phyloP scores from a whole-genome alignment of 2,888 invertebrate species.

The Andrena minutula region DNA sequence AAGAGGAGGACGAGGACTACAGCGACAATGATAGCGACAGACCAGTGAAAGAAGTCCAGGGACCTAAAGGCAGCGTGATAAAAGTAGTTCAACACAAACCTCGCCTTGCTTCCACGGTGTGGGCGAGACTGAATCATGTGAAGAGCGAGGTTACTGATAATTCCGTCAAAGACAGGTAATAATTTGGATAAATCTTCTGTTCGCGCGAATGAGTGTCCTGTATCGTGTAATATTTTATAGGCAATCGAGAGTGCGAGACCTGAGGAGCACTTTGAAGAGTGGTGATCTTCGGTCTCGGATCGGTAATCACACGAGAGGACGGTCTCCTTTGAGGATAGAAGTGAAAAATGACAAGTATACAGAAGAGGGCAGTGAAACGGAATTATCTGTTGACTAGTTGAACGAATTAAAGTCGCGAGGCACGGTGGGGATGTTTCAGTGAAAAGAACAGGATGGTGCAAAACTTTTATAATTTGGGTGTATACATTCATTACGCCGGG shows the following conservation, averaged over 20 bases:
- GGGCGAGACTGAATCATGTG: conserved; percentile 86
- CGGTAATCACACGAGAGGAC: conserved; percentile 78
- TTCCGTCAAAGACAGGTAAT: conserved; percentile 72
- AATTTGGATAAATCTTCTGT: not conserved
- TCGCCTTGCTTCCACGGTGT: conserved; percentile 86
- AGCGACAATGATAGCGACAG: conserved; percentile 76
- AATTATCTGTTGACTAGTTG: conserved; percentile 59
- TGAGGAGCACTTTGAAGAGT: conserved; percentile 74
- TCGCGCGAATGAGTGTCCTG: not conserved
- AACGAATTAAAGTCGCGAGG: conserved; percentile 10
- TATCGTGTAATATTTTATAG: conserved; percentile 57
- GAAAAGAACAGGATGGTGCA: conserved; percentile 36
- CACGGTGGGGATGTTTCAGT: conserved; percentile 25
- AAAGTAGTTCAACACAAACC: conserved; percentile 86
- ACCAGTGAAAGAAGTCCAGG: conserved; percentile 87
- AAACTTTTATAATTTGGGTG: conserved; percentile 41
- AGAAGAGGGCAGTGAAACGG: conserved; percentile 70
- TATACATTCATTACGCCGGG: conserved; percentile 55
- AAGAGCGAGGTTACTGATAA: conserved; percentile 70
- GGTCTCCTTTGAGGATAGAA: conserved; percentile 84
- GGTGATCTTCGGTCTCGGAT: conserved; percentile 80
- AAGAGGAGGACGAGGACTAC: conserved; percentile 71
- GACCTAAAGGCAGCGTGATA: conserved; percentile 85
- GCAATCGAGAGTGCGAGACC: conserved; percentile 68
- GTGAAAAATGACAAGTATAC: conserved; percentile 82